A percentile compares a stretch with the other conserved stretches of the same genome.
Conservation (phyloP, 1,140 invertebrate species). For the Macrosteles quadrilineatus region DNA sequence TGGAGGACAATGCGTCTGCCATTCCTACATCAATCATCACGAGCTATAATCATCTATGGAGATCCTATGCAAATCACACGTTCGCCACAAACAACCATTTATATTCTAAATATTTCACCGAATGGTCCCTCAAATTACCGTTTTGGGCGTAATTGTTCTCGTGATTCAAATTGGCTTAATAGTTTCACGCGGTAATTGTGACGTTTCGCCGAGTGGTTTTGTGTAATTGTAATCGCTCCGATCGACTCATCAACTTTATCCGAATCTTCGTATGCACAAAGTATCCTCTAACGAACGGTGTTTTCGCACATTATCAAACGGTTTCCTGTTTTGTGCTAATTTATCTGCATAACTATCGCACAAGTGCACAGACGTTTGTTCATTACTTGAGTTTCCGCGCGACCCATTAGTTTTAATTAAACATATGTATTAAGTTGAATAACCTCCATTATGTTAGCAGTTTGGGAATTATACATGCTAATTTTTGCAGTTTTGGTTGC, state of each 20-base stretch:
- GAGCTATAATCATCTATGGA: constrained; percentile 26
- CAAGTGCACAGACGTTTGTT: no score
- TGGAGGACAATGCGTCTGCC: constrained; percentile 9
- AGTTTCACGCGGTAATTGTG: neutral
- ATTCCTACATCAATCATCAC: constrained; percentile 24
- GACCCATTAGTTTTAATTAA: no score
- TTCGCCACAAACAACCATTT: constrained; percentile 19
- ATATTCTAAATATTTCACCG: constrained; percentile 15
- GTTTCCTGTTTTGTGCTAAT: constrained; percentile 13
- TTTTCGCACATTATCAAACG: constrained; percentile 9
- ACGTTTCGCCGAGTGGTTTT: neutral
- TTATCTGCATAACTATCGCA: neutral
- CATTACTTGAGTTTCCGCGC: no score
- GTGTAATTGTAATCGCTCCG: neutral
- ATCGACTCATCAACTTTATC: neutral
- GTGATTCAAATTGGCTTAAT: constrained; percentile 1
- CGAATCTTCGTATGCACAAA: neutral
- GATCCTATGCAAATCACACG: constrained; percentile 22
- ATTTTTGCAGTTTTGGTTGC: no score
- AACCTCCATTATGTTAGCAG: no score
- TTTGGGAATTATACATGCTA: no score
- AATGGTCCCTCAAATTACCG: neutral
- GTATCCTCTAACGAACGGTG: constrained; percentile 4
- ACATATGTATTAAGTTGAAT: no score
- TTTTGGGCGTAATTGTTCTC: constrained; percentile 1